Evolutionary conservation across 2,113 vertebrate genomes (phyloP).

Genomic region (Antennarius striatus): DNA sequence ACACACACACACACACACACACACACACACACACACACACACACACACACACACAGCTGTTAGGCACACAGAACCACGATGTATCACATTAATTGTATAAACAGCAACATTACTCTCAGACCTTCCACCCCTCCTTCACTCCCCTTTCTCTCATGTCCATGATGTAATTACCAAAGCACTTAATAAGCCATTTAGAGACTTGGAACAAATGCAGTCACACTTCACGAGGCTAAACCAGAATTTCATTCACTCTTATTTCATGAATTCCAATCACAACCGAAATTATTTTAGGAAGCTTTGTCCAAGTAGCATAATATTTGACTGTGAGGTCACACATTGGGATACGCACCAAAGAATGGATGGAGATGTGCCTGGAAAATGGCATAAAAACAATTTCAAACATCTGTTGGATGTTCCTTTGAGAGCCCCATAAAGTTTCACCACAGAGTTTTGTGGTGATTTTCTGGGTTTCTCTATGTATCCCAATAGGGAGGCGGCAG

Average conservation of each 20-base stretch:
- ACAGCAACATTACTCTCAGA: constrained; percentile 55
- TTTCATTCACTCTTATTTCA: constrained; percentile 21
- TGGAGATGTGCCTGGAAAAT: constrained; percentile 36
- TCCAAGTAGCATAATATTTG: constrained; percentile 14
- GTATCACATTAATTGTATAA: constrained; percentile 60
- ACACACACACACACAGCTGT: constrained; percentile 57
- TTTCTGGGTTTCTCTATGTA: constrained; percentile 61
- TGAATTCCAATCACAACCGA: constrained; percentile 36
- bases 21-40: constrained; percentile 49
- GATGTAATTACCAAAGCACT: constrained; percentile 79
- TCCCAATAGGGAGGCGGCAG: constrained; percentile 71
- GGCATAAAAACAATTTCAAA: constrained; percentile 45
- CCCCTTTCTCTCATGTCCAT: constrained; percentile 50
- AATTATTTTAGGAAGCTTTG: constrained; percentile 28
- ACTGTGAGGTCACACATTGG: constrained; percentile 5
- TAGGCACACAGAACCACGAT: constrained; percentile 52
- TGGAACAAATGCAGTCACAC: constrained; percentile 22
- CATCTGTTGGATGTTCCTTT: constrained; percentile 75
- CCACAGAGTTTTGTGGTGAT: constrained; percentile 65
- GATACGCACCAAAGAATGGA: constrained; percentile 18
- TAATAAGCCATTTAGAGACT: constrained; percentile 77
- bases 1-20: constrained; percentile 17
- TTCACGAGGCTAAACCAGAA: constrained; percentile 43
- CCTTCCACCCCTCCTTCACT: constrained; percentile 47
- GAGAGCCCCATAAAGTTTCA: constrained; percentile 75